Percentiles rank a stretch among this genome's conserved stretches.
Conservation (phyloP, 2,113 vertebrate genomes). For the Neofelis nebulosa region DNA sequence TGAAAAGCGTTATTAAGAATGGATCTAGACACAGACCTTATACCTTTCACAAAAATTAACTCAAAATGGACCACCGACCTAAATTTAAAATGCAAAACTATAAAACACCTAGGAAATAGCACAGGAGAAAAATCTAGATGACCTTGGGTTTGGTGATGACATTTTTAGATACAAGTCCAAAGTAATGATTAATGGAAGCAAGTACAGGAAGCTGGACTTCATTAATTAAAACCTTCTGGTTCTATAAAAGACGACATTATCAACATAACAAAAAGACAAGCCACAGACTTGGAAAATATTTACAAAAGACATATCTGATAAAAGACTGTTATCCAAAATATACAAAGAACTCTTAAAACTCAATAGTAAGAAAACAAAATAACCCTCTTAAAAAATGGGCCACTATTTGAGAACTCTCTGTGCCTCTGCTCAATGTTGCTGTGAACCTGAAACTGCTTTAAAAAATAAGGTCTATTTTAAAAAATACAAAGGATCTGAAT, state of each 20-base stretch:
- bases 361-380: not conserved
- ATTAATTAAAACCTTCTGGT: not conserved
- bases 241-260: not conserved
- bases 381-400: not conserved
- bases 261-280: not conserved
- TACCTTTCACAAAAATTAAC: not conserved
- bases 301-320: not conserved
- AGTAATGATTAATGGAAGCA: not conserved
- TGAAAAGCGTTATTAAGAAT: not conserved
- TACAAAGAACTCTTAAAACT: not conserved
- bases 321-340: not conserved
- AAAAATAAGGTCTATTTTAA: not conserved
- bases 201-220: not conserved
- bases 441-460: not conserved
- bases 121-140: not conserved
- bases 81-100: not conserved
- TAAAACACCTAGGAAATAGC: not conserved
- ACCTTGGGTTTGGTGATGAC: not conserved
- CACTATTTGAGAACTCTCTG: not conserved
- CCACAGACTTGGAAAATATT: not conserved
- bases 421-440: not conserved
- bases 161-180: not conserved
- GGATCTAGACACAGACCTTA: not conserved
- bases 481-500: not conserved
- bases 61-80: not conserved